These are phyloP conservation scores for Callosobruchus maculatus DNA, from an alignment of 2,888 invertebrate genomes.

Conservation along the genomic window DNA sequence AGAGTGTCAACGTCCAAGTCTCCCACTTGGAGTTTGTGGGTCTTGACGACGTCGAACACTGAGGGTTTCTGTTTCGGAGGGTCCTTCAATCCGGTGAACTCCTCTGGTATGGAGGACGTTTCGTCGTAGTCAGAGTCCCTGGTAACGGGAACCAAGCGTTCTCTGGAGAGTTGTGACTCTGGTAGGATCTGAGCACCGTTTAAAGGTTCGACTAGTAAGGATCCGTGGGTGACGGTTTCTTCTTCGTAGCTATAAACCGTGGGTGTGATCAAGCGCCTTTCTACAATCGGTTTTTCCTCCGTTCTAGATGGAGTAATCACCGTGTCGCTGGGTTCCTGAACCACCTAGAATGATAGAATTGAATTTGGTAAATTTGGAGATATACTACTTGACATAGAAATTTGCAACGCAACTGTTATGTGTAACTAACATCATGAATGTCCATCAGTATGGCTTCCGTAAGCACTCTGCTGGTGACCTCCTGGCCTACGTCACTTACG, in stretches of 20 bases:
- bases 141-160: slow-evolving; percentile 37
- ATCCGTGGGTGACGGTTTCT: slow-evolving; percentile 64
- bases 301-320: slow-evolving; percentile 16
- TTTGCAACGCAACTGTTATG: no score
- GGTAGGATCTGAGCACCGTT: slow-evolving; percentile 45
- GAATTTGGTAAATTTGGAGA: no score
- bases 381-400: no score
- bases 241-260: slow-evolving; percentile 55
- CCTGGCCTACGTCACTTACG: no score
- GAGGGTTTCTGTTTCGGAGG: slow-evolving; percentile 21
- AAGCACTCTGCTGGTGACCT: no score
- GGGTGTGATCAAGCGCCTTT: slow-evolving; percentile 33
- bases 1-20: slow-evolving; percentile 77
- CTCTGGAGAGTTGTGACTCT: slow-evolving; percentile 32
- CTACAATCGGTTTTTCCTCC: slow-evolving; percentile 7
- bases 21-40: slow-evolving; percentile 65
- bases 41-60: slow-evolving; percentile 42
- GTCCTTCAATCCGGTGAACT: slow-evolving; percentile 37
- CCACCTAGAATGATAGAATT: not conserved
- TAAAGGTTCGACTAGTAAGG: slow-evolving; percentile 63
- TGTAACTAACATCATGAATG: no score
- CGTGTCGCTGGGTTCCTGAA: slow-evolving; percentile 23
- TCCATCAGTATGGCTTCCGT: no score
- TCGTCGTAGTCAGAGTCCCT: slow-evolving; percentile 36
- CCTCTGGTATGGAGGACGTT: slow-evolving; percentile 41